Evolutionary conservation across 2,113 vertebrate species (phyloP).

Genomic region (Hiodon alosoides): DNA sequence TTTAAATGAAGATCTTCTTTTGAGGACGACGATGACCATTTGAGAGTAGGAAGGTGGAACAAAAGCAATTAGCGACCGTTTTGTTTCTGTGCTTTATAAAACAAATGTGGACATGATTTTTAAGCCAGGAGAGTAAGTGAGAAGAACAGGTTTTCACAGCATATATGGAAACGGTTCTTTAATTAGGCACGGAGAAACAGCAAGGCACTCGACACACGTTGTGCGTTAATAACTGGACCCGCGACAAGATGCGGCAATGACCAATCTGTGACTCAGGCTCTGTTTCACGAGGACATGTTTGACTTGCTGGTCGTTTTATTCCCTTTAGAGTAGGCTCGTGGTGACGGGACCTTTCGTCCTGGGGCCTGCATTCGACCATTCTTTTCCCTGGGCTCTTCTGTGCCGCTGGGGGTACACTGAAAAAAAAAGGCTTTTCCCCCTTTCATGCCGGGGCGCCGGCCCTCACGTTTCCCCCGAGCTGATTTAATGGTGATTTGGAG

Average conservation of each 20-base stretch:
- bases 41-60: background rate
- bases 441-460: too few relatives aligned
- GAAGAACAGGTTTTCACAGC: too few relatives aligned
- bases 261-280: conserved; percentile 40
- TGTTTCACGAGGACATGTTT: conserved; percentile 45
- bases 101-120: background rate
- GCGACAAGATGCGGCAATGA: conserved; percentile 29
- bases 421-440: background rate
- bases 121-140: background rate
- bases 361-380: conserved; percentile 43
- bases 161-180: background rate
- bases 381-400: conserved; percentile 44
- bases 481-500: conserved; percentile 43
- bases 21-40: background rate
- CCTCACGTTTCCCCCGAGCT: conserved; percentile 12
- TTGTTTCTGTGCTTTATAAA: background rate
- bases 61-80: background rate
- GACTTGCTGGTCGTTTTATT: conserved; percentile 38
- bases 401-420: conserved; percentile 54
- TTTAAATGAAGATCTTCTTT: background rate
- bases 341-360: conserved; percentile 36
- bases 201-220: background rate
- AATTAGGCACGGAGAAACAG: conserved; percentile 7
- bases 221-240: background rate
- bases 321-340: conserved; percentile 48